Evolutionary conservation across 2,888 invertebrate genomes (phyloP), one percentile per base, ranked within the genome.

Genomic region (Tanytarsus gracilentus): DNA sequence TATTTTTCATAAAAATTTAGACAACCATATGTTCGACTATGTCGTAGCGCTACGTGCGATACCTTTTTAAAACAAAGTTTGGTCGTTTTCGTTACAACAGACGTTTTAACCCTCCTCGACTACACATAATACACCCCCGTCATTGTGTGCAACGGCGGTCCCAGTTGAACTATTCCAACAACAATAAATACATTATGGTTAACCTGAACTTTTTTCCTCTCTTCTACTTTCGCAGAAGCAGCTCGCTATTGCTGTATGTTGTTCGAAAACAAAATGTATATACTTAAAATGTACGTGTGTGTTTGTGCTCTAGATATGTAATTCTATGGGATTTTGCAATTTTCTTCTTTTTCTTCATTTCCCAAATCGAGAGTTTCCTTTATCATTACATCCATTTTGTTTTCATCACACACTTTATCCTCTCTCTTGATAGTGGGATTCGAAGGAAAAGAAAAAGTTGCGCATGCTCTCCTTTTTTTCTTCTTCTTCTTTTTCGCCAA

Each of bases 161-260:
- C 58, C 53, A 55, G 40, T 58, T 58, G 58, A 40, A 39, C 48
- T 48, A 58, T 58, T 58, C 48, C 14, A 29, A 18, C 14, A 48
- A 44, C 9, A 44, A n/a, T 36, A 36, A n/a, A n/a, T 36, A 36
- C 36, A 36, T 36, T 36, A 36, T n/a, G n/a, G n/a, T n/a, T n/a
- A n/a, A n/a, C n/a, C n/a, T n/a, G n/a, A n/a, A n/a, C n/a, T n/a
- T n/a, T n/a, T n/a, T n/a, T n/a, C n/a, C n/a, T n/a, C n/a, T n/a
- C n/a, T n/a, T n/a, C n/a, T n/a, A n/a, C n/a, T n/a, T n/a, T n/a
- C n/a, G n/a, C n/a, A n/a, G n/a, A n/a, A n/a, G n/a, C n/a, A n/a
- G n/a, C n/a, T n/a, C n/a, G n/a, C n/a, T n/a, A n/a, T n/a, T n/a
- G n/a, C n/a, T n/a, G n/a, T n/a, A n/a, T n/a, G n/a, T n/a, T n/a